Percentiles rank a stretch among this genome's conserved stretches.
Evolutionary conservation across 2,113 vertebrate species (phyloP).

Genomic region (Notothenia coriiceps): DNA sequence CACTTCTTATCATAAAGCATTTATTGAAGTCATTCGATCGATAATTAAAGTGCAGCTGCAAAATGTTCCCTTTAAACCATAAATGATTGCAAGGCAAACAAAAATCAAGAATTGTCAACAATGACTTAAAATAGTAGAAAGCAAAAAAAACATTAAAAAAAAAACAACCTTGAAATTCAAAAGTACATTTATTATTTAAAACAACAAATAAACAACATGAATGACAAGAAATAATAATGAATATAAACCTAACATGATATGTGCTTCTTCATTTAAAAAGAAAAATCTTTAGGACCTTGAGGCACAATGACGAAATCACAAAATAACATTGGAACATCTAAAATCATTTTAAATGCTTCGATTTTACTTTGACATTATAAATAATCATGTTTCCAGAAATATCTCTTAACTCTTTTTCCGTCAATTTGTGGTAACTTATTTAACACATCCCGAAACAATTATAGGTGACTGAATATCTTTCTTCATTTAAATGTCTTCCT

Average conservation of each 20-base stretch:
- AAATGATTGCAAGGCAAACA: neutral
- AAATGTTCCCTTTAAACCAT: neutral
- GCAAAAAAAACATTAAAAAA: neutral
- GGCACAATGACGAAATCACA: neutral
- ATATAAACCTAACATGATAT: neutral
- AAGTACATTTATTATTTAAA: too few relatives aligned
- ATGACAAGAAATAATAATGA: neutral
- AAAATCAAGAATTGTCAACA: neutral
- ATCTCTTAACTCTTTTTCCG: neutral
- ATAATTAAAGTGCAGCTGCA: constrained; percentile 18
- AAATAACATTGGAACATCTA: neutral
- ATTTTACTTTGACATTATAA: neutral
- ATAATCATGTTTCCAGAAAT: neutral
- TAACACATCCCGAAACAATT: too few relatives aligned
- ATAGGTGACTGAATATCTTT: too few relatives aligned
- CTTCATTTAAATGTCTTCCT: neutral
- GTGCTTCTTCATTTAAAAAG: neutral
- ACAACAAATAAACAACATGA: neutral
- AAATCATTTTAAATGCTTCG: neutral
- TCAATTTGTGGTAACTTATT: too few relatives aligned
- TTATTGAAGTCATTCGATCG: neutral
- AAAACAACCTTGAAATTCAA: neutral
- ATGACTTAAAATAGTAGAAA: neutral
- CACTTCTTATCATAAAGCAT: neutral
- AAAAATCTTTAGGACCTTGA: neutral